Base-by-base conservation (phyloP, 2,888 invertebrate genomes). In the Cynaeus angustus region DNA sequence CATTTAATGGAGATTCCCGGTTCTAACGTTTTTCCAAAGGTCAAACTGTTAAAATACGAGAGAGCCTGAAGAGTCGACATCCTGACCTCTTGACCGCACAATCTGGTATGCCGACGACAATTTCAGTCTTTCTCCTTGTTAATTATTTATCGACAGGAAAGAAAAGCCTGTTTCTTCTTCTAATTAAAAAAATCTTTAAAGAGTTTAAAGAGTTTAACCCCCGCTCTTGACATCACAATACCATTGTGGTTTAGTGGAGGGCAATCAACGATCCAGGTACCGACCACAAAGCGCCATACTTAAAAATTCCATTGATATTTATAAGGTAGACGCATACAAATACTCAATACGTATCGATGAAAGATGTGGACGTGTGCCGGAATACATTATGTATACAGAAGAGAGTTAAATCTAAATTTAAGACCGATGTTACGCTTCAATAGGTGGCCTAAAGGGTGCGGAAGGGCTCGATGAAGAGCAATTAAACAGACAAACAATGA, bases 281-380 rank as follows among this genome's bases (percentile, higher is more conserved):
- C 52, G 56, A 70, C 73, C 74, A 78, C 78, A 78, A 77, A 77
- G 76, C 75, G 72, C 71, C 74, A 66, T 72, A 75, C 77, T 78
- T 77, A 78, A 78, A 78, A 77, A 74, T 76, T 73, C 80, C 73
- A 79, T 80, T 80, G 79, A 80, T 80, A 80, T 80, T 80, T 80
- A 80, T 80, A 77, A 80, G 79, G 80, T 75, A 75, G 74, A 74
- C 62, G 72, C 72, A 74, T 70, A 74, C 74, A 79, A 74, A 78
- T 78, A 76, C 77, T 77, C 76, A 74, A 75, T 75, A 76, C 75
- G 74, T 77, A 78, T 79, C 76, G 78, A 75, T 76, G 77, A 79
- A 79, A 78, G 78, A 76, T 77, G 70, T 46, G 68, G 68, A 76
- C 80, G 80, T 80, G 80, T 78, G 78, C 76, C 76, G 67, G 80